Conservation (phyloP, 2,797 vertebrate genomes). For the Melanotaenia nigrans region DNA sequence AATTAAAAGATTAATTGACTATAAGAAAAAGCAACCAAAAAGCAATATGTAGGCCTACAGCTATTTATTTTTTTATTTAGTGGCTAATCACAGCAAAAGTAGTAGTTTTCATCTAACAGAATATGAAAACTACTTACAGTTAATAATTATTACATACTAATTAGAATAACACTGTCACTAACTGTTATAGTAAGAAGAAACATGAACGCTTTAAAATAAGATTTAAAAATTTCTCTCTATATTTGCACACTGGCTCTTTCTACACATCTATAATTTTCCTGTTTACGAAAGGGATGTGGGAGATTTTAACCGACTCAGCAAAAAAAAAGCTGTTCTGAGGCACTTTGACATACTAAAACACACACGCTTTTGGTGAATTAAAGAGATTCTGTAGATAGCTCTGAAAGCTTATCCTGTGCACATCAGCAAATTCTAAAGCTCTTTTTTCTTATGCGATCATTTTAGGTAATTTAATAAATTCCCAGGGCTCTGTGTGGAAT, state of each 20-base stretch:
- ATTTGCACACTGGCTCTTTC: slow-evolving; percentile 17
- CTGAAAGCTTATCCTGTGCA: slow-evolving; percentile 80
- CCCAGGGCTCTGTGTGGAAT: slow-evolving; percentile 71
- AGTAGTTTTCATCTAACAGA: neutral
- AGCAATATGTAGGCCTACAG: neutral
- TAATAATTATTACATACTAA: neutral
- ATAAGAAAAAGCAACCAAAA: neutral
- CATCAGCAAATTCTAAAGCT: slow-evolving; percentile 82
- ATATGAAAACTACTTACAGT: neutral
- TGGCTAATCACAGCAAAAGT: neutral
- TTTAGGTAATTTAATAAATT: slow-evolving; percentile 83
- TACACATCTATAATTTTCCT: slow-evolving; percentile 46
- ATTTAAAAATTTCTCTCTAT: slow-evolving; percentile 8
- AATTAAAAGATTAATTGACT: neutral
- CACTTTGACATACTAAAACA: slow-evolving; percentile 69
- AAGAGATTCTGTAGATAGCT: slow-evolving; percentile 66
- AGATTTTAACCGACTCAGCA: slow-evolving; percentile 69
- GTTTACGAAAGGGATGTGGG: slow-evolving; percentile 60
- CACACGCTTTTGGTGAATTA: slow-evolving; percentile 74
- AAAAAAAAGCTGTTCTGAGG: slow-evolving; percentile 54
- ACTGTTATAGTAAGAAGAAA: neutral
- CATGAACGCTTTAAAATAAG: neutral
- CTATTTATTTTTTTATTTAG: neutral
- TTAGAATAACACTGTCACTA: neutral
- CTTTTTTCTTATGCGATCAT: slow-evolving; percentile 77